A percentile compares a stretch with the other conserved stretches of the same genome.
These are phyloP conservation scores for Anthophora plumipes DNA, from an alignment of 2,888 invertebrate genomes.

Conservation along the genomic window DNA sequence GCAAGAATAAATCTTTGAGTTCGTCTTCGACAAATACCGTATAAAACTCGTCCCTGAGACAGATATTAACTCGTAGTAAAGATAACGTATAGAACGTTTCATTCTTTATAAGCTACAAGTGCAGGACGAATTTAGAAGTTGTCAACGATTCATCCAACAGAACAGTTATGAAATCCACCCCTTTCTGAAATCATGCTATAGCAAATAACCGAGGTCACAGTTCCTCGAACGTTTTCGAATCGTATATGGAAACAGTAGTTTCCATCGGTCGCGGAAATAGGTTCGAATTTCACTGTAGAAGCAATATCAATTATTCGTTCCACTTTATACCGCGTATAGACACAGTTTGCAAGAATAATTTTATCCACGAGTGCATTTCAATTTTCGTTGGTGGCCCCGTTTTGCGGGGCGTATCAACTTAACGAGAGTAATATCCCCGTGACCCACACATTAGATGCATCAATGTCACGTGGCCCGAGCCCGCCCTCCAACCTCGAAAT, in stretches of 20 bases:
- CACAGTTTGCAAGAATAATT: constrained; percentile 22
- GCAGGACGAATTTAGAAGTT: no score
- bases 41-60: no score
- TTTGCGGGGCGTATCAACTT: constrained; percentile 31
- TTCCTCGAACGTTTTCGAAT: background rate
- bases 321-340: background rate
- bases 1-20: no score
- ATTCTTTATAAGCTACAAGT: no score
- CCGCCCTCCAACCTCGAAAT: constrained; percentile 38
- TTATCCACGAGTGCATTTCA: constrained; percentile 41
- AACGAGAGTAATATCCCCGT: constrained; percentile 37
- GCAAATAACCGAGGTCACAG: background rate
- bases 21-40: no score
- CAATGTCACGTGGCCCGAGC: constrained; percentile 47
- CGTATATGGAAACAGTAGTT: background rate
- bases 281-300: background rate
- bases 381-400: constrained; percentile 36
- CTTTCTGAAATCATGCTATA: background rate
- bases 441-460: constrained; percentile 44
- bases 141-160: no score
- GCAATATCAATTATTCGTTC: constrained; percentile 24
- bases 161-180: background rate
- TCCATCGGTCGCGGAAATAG: background rate
- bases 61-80: no score
- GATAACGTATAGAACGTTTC: no score